Evolutionary conservation across 2,888 invertebrate genomes (phyloP).

Genomic region (Cyclophora punctaria): DNA sequence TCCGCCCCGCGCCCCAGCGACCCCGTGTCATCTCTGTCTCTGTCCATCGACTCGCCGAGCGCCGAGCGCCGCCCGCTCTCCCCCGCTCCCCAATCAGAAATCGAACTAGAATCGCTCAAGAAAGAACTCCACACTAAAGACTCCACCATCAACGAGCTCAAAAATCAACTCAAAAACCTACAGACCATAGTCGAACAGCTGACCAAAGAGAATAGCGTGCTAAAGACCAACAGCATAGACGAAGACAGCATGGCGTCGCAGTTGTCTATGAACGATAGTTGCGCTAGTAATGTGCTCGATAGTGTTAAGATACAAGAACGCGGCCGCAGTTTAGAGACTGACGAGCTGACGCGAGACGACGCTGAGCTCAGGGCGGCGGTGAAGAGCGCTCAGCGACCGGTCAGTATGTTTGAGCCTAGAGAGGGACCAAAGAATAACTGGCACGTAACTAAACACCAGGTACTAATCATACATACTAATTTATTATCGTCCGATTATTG

Average conservation of each 20-base stretch:
- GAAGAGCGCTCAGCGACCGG: constrained; percentile 79
- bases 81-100: constrained; percentile 30
- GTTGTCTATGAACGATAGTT: constrained; percentile 50
- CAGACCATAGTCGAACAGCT: constrained; percentile 83
- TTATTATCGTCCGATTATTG: constrained; percentile 6
- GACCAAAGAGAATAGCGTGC: constrained; percentile 85
- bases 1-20: constrained; percentile 50
- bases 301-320: constrained; percentile 41
- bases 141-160: constrained; percentile 78
- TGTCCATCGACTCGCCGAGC: constrained; percentile 40
- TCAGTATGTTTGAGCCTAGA: constrained; percentile 91
- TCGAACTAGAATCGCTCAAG: constrained; percentile 50
- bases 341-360: constrained; percentile 52
- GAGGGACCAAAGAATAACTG: constrained; percentile 79
- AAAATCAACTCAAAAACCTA: constrained; percentile 76
- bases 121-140: constrained; percentile 78
- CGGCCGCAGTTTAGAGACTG: constrained; percentile 61
- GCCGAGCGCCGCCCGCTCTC: constrained; percentile 33
- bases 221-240: constrained; percentile 76
- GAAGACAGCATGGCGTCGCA: constrained; percentile 62
- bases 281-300: constrained; percentile 32
- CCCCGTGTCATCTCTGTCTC: constrained; percentile 46
- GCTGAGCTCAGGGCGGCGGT: constrained; percentile 60
- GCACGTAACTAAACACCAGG: constrained; percentile 76
- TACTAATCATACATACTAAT: constrained; percentile 43